A percentile compares a stretch with the other conserved stretches of the same genome.
phyloP scores from a whole-genome alignment of 2,797 vertebrate species.

The Coilia nasus region DNA sequence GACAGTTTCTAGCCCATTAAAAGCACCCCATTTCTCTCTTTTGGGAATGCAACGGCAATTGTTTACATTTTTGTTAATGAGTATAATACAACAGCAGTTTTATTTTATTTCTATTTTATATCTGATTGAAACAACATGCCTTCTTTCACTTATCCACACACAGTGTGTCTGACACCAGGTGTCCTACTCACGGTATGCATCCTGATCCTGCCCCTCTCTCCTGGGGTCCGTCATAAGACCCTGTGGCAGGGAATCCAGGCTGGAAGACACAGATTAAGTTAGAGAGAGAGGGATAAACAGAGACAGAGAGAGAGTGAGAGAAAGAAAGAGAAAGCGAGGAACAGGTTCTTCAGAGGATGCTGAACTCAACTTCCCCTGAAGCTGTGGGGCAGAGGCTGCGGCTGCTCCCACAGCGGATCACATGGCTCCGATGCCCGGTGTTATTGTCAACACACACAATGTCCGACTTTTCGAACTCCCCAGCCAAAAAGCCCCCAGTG shows the following conservation, averaged over 20 bases:
- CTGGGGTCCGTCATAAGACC: conserved; percentile 57
- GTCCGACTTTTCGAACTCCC: conserved; percentile 54
- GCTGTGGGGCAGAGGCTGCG: conserved; percentile 33
- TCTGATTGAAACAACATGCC: too few relatives aligned
- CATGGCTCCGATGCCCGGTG: conserved; percentile 53
- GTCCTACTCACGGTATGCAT: conserved; percentile 51
- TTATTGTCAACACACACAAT: conserved; percentile 61
- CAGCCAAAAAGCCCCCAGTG: conserved; percentile 51
- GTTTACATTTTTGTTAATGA: background rate
- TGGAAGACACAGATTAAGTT: conserved; percentile 52
- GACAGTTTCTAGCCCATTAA: too few relatives aligned
- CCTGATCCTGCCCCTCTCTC: conserved; percentile 50
- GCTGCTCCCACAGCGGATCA: conserved; percentile 51
- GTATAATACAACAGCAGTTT: background rate
- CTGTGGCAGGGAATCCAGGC: conserved; percentile 41
- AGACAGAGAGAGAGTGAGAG: conserved; percentile 3
- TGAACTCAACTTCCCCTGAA: conserved; percentile 39
- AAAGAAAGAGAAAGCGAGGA: conserved; percentile 29
- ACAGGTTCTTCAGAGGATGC: conserved; percentile 35
- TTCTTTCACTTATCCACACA: background rate
- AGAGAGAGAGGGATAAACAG: background rate
- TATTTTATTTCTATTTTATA: too few relatives aligned
- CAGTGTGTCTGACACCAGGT: background rate
- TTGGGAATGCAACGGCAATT: background rate
- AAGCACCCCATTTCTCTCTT: background rate